A percentile compares a stretch with the other conserved stretches of the same genome.
Evolutionary conservation across 2,113 vertebrate species (phyloP).

Genomic region (Nematolebias whitei): DNA sequence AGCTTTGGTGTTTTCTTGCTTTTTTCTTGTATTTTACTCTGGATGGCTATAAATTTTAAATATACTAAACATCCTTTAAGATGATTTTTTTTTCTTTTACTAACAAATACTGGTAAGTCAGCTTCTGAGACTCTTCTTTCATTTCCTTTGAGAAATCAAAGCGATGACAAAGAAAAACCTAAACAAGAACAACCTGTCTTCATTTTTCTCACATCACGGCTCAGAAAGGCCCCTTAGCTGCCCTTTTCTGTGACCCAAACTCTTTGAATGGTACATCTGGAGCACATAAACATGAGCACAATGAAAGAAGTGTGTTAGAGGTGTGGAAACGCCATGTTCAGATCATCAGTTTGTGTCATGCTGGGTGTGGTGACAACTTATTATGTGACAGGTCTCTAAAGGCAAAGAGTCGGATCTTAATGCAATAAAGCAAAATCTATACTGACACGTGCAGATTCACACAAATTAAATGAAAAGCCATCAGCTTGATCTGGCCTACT

Average conservation of each 20-base stretch:
- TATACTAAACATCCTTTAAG: constrained; percentile 48
- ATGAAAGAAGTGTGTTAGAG: constrained; percentile 29
- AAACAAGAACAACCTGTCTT: constrained; percentile 23
- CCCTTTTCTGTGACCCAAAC: constrained; percentile 40
- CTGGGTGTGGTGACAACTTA: constrained; percentile 56
- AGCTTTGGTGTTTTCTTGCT: no score
- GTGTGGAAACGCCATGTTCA: constrained; percentile 41
- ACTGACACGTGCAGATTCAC: background rate
- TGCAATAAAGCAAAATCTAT: constrained; percentile 10
- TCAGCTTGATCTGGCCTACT: no score
- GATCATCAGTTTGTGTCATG: constrained; percentile 41
- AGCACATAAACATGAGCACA: constrained; percentile 45
- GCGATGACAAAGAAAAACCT: constrained; percentile 11
- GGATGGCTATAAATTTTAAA: constrained; percentile 9
- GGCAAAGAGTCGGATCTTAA: constrained; percentile 11
- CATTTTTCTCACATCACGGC: constrained; percentile 17
- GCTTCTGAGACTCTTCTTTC: constrained; percentile 26
- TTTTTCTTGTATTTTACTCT: background rate
- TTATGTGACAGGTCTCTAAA: constrained; percentile 23
- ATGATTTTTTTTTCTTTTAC: constrained; percentile 7
- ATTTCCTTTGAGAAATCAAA: constrained; percentile 35
- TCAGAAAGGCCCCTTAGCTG: constrained; percentile 9
- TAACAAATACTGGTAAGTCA: constrained; percentile 18
- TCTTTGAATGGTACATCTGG: constrained; percentile 67
- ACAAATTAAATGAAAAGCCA: constrained; percentile 13